Conservation (phyloP, 2,888 invertebrate genomes). For the Lycia hirtaria region DNA sequence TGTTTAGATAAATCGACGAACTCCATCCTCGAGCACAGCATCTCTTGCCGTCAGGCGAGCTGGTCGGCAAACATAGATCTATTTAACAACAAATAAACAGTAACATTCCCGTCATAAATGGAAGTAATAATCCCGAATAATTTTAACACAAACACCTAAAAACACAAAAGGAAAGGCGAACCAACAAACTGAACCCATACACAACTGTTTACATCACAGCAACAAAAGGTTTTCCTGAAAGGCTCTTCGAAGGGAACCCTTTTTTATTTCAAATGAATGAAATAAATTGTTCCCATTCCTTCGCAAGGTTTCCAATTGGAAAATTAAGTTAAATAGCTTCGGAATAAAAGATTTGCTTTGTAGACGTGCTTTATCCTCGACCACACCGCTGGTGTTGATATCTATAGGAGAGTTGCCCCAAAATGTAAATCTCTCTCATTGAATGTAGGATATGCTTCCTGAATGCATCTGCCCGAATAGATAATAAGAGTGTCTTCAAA, state of each 20-base stretch:
- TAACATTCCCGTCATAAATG: conserved; percentile 4
- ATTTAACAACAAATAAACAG: background rate
- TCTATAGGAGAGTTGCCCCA: too few relatives aligned
- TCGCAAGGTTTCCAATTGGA: conserved; percentile 58
- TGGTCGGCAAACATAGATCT: too few relatives aligned
- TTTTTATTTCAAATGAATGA: conserved; percentile 59
- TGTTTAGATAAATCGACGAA: too few relatives aligned
- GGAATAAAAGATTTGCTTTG: background rate
- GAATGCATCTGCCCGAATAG: too few relatives aligned
- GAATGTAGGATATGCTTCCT: too few relatives aligned
- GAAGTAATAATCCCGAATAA: background rate
- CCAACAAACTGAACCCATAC: conserved; percentile 31
- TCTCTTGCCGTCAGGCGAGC: too few relatives aligned
- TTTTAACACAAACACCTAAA: conserved; percentile 10
- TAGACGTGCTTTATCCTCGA: background rate
- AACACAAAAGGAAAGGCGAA: conserved; percentile 40
- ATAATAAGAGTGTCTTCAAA: too few relatives aligned
- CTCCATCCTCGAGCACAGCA: too few relatives aligned
- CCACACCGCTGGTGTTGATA: too few relatives aligned
- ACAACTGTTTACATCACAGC: conserved; percentile 44
- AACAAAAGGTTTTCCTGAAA: conserved; percentile 54
- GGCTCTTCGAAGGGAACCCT: conserved; percentile 47
- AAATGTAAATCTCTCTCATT: too few relatives aligned
- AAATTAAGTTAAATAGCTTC: conserved; percentile 49
- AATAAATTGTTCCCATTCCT: conserved; percentile 65